Evolutionary conservation across 2,797 vertebrate genomes (phyloP).

Genomic region (Thunnus albacares): DNA sequence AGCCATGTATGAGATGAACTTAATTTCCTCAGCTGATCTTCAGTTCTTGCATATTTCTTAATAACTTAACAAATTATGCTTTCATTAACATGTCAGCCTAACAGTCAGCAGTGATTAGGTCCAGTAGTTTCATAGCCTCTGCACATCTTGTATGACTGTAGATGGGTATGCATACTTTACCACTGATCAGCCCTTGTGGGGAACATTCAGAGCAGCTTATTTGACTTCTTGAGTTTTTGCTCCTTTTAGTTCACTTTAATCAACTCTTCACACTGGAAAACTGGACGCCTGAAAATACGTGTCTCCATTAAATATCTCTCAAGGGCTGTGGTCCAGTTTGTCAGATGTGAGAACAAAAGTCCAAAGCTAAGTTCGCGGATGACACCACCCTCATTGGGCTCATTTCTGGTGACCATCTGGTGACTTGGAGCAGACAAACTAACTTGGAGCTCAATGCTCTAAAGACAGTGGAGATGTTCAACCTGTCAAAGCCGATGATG

Average conservation of each 20-base stretch:
- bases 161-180: background rate
- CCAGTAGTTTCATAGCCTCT: background rate
- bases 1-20: conserved; percentile 25
- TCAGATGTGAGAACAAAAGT: background rate
- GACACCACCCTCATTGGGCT: too few relatives aligned
- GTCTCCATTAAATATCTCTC: background rate
- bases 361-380: too few relatives aligned
- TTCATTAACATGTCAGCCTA: conserved; percentile 46
- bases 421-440: too few relatives aligned
- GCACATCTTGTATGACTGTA: background rate
- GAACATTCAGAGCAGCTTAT: background rate
- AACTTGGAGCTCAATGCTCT: too few relatives aligned
- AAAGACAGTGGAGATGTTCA: too few relatives aligned
- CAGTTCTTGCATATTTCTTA: conserved; percentile 36
- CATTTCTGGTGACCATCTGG: too few relatives aligned
- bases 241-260: background rate
- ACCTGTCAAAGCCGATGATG: too few relatives aligned
- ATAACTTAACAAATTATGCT: conserved; percentile 46
- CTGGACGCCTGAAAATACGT: background rate
- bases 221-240: background rate
- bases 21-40: conserved; percentile 46
- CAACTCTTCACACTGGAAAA: background rate
- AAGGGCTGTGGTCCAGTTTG: background rate
- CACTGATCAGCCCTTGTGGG: background rate
- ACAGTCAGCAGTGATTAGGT: conserved; percentile 11